Percentiles rank a stretch among this genome's conserved stretches.
These are phyloP conservation scores for Falcaria lacertinaria DNA, from an alignment of 2,888 invertebrate genomes.

Conservation along the genomic window DNA sequence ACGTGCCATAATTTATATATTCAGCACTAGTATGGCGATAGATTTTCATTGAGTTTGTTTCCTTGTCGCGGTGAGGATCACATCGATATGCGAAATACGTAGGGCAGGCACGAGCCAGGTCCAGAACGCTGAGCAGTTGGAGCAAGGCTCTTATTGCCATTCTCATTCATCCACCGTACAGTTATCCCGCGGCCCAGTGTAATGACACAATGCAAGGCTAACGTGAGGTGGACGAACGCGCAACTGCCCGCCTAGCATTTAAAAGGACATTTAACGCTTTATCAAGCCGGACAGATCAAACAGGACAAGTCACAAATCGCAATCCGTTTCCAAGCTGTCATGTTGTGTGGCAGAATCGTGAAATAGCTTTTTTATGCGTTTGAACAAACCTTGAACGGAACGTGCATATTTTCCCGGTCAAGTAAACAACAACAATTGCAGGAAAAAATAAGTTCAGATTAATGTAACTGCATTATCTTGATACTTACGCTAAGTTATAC, in stretches of 20 bases:
- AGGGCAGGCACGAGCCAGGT: constrained; percentile 1
- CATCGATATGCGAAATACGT: background rate
- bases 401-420: constrained; percentile 31
- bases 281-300: constrained; percentile 42
- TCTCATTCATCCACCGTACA: constrained; percentile 64
- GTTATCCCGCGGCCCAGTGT: constrained; percentile 63
- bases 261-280: constrained; percentile 53
- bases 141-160: constrained; percentile 44
- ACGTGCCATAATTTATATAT: too few species aligned
- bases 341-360: constrained; percentile 13
- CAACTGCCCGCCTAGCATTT: constrained; percentile 46
- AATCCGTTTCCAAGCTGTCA: constrained; percentile 33
- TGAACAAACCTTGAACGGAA: constrained; percentile 25
- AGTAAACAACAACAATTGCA: constrained; percentile 8
- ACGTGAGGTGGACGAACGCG: constrained; percentile 63
- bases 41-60: too few species aligned
- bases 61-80: background rate
- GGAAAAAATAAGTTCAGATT: constrained; percentile 5
- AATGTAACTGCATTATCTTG: background rate
- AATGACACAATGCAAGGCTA: constrained; percentile 75
- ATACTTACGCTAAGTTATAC: background rate
- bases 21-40: too few species aligned
- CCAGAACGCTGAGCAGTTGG: constrained; percentile 15
- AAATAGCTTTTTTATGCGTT: constrained; percentile 30
- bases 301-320: constrained; percentile 35